Percentiles rank a stretch among this genome's conserved stretches.
Evolutionary conservation across 1,140 invertebrate genomes (phyloP).

Genomic region (Leptonema lineaticorne): DNA sequence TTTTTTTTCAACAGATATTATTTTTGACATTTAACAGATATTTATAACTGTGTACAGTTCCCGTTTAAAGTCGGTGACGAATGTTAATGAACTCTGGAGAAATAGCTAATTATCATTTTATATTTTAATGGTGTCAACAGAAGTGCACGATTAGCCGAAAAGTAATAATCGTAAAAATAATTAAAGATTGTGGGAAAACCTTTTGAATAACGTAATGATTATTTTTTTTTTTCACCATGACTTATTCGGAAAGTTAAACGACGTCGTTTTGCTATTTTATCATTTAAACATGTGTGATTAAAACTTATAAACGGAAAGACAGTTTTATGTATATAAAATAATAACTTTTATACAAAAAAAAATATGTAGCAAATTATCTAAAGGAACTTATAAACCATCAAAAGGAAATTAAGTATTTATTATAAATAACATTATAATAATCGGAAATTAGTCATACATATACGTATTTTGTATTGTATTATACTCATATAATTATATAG

Average conservation of each 20-base stretch:
- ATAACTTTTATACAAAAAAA: no score
- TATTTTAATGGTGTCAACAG: neutral
- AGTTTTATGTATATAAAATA: no score
- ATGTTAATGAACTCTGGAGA: conserved; percentile 6
- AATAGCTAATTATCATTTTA: no score
- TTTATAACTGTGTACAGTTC: no score
- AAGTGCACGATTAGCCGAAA: neutral
- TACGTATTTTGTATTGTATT: no score
- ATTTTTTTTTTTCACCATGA: neutral
- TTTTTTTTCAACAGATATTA: neutral
- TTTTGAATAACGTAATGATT: neutral
- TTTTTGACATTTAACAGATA: no score
- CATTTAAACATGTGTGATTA: no score
- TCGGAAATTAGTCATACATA: neutral
- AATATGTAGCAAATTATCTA: conserved; percentile 17
- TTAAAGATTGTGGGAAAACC: conserved; percentile 1
- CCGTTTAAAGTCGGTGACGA: neutral
- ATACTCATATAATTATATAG: no score
- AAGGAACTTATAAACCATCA: conserved; percentile 19
- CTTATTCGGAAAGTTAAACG: neutral
- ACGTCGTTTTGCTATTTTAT: no score
- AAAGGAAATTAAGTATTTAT: conserved; percentile 15
- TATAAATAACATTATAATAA: neutral
- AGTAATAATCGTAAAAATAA: conserved; percentile 10
- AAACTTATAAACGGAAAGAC: no score